Percentiles rank a stretch among this genome's conserved stretches.
These are phyloP conservation scores for Macrobrachium rosenbergii DNA, from an alignment of 1,140 invertebrate species.

Conservation along the genomic window DNA sequence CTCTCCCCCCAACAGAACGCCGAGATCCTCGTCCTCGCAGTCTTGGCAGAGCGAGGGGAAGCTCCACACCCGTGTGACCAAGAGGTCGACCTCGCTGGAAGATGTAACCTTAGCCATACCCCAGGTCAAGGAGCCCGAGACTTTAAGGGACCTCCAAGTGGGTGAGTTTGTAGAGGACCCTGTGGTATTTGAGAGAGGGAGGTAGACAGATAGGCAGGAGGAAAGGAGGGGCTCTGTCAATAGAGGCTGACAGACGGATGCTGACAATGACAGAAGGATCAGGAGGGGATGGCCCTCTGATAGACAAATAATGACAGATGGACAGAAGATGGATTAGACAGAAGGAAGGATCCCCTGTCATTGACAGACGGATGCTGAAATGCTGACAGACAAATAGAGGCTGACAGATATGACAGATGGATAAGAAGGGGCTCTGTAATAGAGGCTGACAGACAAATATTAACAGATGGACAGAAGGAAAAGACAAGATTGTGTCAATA, in stretches of 20 bases:
- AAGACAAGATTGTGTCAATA: background rate
- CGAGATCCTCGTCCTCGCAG: constrained; percentile 41
- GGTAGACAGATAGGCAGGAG: background rate
- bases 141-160: constrained; percentile 18
- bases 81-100: constrained; percentile 50
- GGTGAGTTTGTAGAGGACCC: constrained; percentile 13
- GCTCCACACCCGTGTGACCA: constrained; percentile 35
- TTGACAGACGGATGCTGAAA: no score
- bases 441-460: no score
- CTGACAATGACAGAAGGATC: background rate
- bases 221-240: background rate
- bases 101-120: constrained; percentile 48
- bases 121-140: constrained; percentile 39
- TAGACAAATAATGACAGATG: background rate
- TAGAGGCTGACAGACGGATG: background rate
- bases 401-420: no score
- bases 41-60: constrained; percentile 38
- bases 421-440: no score
- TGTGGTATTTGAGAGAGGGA: background rate
- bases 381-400: no score
- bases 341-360: no score
- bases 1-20: constrained; percentile 7
- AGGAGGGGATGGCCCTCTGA: background rate
- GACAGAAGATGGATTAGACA: no score
- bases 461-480: background rate